phyloP scores from a whole-genome alignment of 30 jellyfish, hydroid and myxozoan species.

The Turritopsis rubra region DNA sequence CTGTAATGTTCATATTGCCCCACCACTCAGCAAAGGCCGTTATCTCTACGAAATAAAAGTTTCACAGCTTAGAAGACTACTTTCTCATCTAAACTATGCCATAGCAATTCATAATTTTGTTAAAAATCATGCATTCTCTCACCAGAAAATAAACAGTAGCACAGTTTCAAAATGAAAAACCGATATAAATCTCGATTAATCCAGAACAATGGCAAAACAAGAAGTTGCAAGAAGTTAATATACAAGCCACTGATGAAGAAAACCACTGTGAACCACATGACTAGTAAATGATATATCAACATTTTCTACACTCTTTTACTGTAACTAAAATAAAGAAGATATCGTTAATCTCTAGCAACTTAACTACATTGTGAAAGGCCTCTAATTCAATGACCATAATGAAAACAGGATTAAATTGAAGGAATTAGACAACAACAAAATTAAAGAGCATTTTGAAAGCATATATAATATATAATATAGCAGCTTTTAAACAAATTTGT shows the following conservation, averaged over 20 bases:
- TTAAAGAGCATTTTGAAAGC: too few relatives aligned
- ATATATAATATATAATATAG: too few relatives aligned
- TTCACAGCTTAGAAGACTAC: neutral
- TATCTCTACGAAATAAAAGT: conserved; percentile 4
- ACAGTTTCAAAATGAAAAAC: neutral
- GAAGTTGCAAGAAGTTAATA: conserved; percentile 19
- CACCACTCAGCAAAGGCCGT: conserved; percentile 42
- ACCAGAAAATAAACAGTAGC: conserved; percentile 21
- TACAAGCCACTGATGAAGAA: conserved; percentile 30
- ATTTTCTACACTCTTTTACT: neutral
- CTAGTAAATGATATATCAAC: conserved; percentile 1
- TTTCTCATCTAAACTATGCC: too few relatives aligned
- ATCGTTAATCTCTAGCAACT: too few relatives aligned
- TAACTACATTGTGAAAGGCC: too few relatives aligned
- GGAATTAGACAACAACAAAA: too few relatives aligned
- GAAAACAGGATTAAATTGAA: too few relatives aligned
- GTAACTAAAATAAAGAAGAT: neutral
- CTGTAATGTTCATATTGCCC: conserved; percentile 17
- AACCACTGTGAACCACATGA: conserved; percentile 22
- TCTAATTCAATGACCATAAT: too few relatives aligned
- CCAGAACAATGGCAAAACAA: conserved; percentile 31
- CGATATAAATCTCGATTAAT: conserved; percentile 16
- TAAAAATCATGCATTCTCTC: too few relatives aligned
- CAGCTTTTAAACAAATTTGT: too few relatives aligned
- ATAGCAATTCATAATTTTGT: too few relatives aligned